phyloP scores from a whole-genome alignment of 2,888 invertebrate genomes.

The Zonitis immaculata region DNA sequence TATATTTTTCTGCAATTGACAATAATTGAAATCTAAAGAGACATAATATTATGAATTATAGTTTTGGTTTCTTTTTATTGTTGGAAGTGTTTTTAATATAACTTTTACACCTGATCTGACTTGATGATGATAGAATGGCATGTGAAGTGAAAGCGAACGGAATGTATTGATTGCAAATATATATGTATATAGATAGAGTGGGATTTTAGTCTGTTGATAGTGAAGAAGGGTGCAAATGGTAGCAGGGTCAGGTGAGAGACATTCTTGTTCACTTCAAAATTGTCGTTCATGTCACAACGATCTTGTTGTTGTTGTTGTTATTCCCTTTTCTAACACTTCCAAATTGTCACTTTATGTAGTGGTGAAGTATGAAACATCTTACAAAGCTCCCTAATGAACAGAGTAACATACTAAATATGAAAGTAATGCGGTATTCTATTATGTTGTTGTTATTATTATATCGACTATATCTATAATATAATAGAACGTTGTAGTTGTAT shows the following conservation, averaged over 20 bases:
- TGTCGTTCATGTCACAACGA: slow-evolving; percentile 25
- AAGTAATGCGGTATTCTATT: slow-evolving; percentile 18
- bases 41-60: too few relatives aligned
- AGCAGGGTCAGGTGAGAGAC: slow-evolving; percentile 28
- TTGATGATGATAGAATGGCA: slow-evolving; percentile 17
- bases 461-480: too few relatives aligned
- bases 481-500: too few relatives aligned
- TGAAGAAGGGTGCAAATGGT: slow-evolving; percentile 24
- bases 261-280: slow-evolving; percentile 27
- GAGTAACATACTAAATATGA: slow-evolving; percentile 14
- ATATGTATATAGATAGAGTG: slow-evolving; percentile 21
- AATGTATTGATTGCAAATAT: slow-evolving; percentile 31
- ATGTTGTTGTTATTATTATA: slow-evolving; percentile 11
- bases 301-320: slow-evolving; percentile 6
- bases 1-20: too few relatives aligned
- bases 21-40: too few relatives aligned
- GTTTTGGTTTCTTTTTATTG: background rate
- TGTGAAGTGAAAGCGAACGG: slow-evolving; percentile 23
- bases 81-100: slow-evolving; percentile 8
- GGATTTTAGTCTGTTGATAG: slow-evolving; percentile 3
- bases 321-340: background rate
- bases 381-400: slow-evolving; percentile 31
- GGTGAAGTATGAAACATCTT: slow-evolving; percentile 22
- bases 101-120: slow-evolving; percentile 13
- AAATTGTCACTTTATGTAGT: slow-evolving; percentile 28